Evolutionary conservation across 1,140 invertebrate species (phyloP).

Genomic region (Leptopilina clavipes): DNA sequence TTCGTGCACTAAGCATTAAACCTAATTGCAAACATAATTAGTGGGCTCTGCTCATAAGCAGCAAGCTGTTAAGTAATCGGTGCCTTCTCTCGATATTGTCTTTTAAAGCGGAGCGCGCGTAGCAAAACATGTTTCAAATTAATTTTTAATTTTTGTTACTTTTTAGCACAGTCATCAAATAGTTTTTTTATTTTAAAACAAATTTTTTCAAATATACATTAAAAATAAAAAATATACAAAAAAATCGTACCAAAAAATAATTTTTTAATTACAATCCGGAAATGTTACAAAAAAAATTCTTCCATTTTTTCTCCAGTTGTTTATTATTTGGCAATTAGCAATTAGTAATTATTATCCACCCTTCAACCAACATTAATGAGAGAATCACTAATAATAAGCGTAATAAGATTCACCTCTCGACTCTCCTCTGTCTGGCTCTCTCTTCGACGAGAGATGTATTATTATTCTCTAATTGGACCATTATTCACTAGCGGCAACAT

Average conservation of each 20-base stretch:
- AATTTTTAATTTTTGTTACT: slow-evolving; percentile 25
- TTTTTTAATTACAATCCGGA: no score
- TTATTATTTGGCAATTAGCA: slow-evolving; percentile 18
- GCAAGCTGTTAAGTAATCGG: slow-evolving; percentile 38
- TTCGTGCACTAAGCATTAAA: slow-evolving; percentile 9
- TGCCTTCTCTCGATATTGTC: slow-evolving; percentile 41
- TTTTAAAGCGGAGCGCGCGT: slow-evolving; percentile 38
- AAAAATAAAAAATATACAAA: no score
- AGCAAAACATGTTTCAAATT: slow-evolving; percentile 23
- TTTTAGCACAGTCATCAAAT: no score
- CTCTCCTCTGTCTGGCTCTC: slow-evolving; percentile 29
- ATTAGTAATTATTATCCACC: slow-evolving; percentile 15
- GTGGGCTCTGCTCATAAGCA: slow-evolving; percentile 44
- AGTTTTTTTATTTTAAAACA: no score
- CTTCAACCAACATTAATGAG: slow-evolving; percentile 53
- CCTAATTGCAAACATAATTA: slow-evolving; percentile 41
- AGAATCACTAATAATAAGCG: slow-evolving; percentile 43
- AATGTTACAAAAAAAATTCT: not conserved
- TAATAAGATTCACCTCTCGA: slow-evolving; percentile 39
- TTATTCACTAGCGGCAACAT: slow-evolving; percentile 55
- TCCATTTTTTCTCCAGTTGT: no score
- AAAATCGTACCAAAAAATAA: no score
- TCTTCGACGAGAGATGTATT: slow-evolving; percentile 50
- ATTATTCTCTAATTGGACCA: slow-evolving; percentile 65
- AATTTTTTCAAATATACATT: no score